Percentiles rank a stretch among this genome's conserved stretches.
Conservation (phyloP, 2,888 invertebrate species). For the Apocheima hispidaria region DNA sequence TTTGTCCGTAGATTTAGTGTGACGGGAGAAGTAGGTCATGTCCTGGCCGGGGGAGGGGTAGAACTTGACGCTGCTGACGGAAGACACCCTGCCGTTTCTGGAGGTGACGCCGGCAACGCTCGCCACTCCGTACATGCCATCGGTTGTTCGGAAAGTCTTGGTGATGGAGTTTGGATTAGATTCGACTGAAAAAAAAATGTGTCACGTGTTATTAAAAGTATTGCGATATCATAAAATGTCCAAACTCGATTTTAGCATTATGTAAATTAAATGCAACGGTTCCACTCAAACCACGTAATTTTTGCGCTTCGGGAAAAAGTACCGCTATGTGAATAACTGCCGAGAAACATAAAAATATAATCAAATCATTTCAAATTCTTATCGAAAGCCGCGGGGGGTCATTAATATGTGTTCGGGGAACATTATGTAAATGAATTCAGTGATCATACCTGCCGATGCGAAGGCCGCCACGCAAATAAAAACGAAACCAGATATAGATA, state of each 20-base stretch:
- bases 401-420: conserved; percentile 17
- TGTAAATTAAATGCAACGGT: conserved; percentile 19
- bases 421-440: conserved; percentile 46
- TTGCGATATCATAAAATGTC: too few species aligned
- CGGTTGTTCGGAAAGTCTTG: conserved; percentile 42
- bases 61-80: conserved; percentile 63
- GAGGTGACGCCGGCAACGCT: conserved; percentile 64
- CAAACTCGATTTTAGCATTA: too few species aligned
- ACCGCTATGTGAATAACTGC: conserved; percentile 19
- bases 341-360: conserved; percentile 19
- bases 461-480: conserved; percentile 46
- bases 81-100: conserved; percentile 65
- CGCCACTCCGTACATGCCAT: conserved; percentile 59
- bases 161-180: conserved; percentile 27
- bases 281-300: background rate
- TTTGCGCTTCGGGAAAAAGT: background rate
- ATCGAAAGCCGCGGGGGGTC: conserved; percentile 8
- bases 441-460: conserved; percentile 56
- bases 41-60: conserved; percentile 48
- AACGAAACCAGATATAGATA: conserved; percentile 45
- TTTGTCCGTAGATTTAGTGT: conserved; percentile 41
- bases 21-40: conserved; percentile 33
- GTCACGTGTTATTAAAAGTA: background rate
- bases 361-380: conserved; percentile 25
- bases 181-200: conserved; percentile 26